Percentiles rank a stretch among this genome's conserved stretches.
Conservation (phyloP, 2,888 invertebrate species). For the Eristalis tenax region DNA sequence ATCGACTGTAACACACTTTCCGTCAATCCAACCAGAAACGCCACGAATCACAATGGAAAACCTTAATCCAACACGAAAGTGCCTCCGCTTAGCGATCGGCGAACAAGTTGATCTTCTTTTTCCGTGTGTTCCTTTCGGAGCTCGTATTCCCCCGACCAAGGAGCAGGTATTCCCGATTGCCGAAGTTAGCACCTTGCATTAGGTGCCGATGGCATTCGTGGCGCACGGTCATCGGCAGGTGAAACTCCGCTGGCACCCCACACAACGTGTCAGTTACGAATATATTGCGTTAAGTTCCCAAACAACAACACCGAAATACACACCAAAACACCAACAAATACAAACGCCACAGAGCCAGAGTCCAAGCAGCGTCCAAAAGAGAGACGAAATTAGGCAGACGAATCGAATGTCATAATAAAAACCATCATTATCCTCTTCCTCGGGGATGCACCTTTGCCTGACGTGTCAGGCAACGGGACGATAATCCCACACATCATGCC, state of each 20-base stretch:
- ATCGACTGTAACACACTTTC: conserved; percentile 4
- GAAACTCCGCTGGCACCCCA: conserved; percentile 52
- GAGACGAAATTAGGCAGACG: conserved; percentile 57
- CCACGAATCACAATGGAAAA: conserved; percentile 3
- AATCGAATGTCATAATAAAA: conserved; percentile 68
- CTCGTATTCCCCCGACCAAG: neutral
- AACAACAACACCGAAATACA: conserved; percentile 3
- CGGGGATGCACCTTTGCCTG: conserved; percentile 59
- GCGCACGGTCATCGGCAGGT: conserved; percentile 64
- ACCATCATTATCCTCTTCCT: conserved; percentile 62
- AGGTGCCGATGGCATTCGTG: conserved; percentile 50
- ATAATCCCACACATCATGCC: neutral
- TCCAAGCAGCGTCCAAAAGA: neutral
- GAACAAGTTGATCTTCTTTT: conserved; percentile 8
- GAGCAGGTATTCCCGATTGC: conserved; percentile 16
- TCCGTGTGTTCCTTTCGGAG: too few relatives aligned
- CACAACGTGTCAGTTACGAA: conserved; percentile 66
- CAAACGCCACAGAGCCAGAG: neutral
- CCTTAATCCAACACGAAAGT: conserved; percentile 33
- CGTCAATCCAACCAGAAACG: neutral
- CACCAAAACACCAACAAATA: conserved; percentile 21
- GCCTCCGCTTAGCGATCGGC: conserved; percentile 2
- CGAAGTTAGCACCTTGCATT: conserved; percentile 57
- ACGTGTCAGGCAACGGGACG: conserved; percentile 22
- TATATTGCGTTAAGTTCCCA: conserved; percentile 34